A percentile compares a stretch with the other conserved stretches of the same genome.
These are phyloP conservation scores for Otus sunia DNA, from an alignment of 2,113 vertebrate species.

Conservation along the genomic window DNA sequence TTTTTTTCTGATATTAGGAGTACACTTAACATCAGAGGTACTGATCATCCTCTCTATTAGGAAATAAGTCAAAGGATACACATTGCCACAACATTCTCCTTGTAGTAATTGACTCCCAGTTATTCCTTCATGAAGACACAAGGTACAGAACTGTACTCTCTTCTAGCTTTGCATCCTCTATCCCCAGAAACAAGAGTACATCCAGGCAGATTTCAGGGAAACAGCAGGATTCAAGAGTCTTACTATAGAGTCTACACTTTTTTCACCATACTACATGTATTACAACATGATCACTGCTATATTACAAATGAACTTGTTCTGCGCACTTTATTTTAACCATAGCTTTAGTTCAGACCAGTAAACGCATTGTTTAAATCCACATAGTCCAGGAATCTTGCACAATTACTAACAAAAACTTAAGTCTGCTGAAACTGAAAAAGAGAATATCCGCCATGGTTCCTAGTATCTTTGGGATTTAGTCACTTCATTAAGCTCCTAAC, in stretches of 20 bases:
- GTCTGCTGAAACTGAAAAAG: background rate
- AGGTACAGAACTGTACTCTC: background rate
- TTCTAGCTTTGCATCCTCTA: background rate
- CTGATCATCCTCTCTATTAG: background rate
- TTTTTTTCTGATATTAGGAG: background rate
- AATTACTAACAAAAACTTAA: background rate
- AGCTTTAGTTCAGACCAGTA: background rate
- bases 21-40: background rate
- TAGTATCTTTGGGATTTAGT: background rate
- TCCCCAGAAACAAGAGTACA: background rate
- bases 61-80: background rate
- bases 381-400: background rate
- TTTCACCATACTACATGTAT: background rate
- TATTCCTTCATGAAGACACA: background rate
- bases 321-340: background rate
- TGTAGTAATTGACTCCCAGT: background rate
- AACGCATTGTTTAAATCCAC: background rate
- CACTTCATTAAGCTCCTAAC: background rate
- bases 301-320: background rate
- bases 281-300: background rate
- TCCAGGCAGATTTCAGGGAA: background rate
- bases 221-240: background rate
- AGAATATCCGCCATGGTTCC: background rate
- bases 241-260: background rate
- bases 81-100: background rate